phyloP scores from a whole-genome alignment of 2,797 vertebrate genomes.

The Pseudotriccus pelzelni region DNA sequence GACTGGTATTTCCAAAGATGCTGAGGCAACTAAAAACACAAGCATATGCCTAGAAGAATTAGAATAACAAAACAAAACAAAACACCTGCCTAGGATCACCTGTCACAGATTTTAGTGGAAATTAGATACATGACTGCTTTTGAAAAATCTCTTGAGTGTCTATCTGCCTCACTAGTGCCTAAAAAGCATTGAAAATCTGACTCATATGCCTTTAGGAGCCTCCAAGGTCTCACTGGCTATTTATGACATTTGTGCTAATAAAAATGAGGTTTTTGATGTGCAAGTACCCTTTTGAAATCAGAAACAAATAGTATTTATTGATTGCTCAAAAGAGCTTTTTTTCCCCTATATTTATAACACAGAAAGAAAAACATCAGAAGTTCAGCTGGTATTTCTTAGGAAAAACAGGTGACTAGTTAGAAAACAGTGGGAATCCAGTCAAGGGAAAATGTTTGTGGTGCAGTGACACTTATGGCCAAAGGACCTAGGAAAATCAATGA shows the following conservation, averaged over 20 bases:
- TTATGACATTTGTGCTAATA: neutral
- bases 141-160: neutral
- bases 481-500: constrained; percentile 25
- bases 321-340: neutral
- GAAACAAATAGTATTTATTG: neutral
- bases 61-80: neutral
- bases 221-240: neutral
- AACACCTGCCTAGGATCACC: neutral
- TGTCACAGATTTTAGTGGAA: neutral
- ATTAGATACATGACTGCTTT: neutral
- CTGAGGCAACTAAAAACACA: neutral
- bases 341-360: neutral
- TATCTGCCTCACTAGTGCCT: neutral
- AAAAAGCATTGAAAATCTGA: neutral
- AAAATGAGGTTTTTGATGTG: neutral
- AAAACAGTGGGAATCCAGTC: constrained; percentile 24
- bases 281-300: neutral
- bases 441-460: constrained; percentile 46
- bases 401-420: constrained; percentile 49
- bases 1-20: neutral
- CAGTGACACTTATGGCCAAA: neutral
- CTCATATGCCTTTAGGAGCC: neutral
- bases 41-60: neutral
- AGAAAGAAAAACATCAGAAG: constrained; percentile 5
- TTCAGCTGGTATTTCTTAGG: neutral